Evolutionary conservation across 1,140 invertebrate genomes (phyloP).

Genomic region (Pararge aegeria): DNA sequence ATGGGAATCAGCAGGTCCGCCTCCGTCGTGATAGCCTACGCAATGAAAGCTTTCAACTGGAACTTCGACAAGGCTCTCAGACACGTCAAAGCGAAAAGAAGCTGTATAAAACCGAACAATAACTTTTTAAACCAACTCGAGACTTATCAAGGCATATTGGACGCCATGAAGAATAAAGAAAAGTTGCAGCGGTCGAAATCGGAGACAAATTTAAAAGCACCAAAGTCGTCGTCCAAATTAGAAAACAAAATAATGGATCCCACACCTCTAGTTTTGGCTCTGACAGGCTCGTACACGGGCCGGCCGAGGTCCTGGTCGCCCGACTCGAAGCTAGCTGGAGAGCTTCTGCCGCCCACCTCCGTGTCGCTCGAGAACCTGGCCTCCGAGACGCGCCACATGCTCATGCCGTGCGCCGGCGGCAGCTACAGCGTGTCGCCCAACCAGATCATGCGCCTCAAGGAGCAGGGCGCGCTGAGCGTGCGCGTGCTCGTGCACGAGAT

Average conservation of each 20-base stretch:
- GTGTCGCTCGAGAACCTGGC: constrained; percentile 84
- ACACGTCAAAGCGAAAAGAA: constrained; percentile 94
- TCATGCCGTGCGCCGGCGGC: constrained; percentile 91
- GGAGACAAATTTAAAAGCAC: constrained; percentile 92
- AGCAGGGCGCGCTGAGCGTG: constrained; percentile 80
- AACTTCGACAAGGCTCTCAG: constrained; percentile 93
- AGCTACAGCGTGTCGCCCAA: constrained; percentile 94
- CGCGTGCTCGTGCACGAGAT: constrained; percentile 84
- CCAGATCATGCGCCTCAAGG: constrained; percentile 89
- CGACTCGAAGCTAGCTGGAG: constrained; percentile 82
- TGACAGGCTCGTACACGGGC: constrained; percentile 74
- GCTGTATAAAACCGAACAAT: constrained; percentile 96
- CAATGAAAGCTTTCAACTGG: constrained; percentile 98
- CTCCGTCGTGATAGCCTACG: constrained; percentile 98
- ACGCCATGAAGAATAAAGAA: constrained; percentile 97
- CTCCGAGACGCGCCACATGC: constrained; percentile 86
- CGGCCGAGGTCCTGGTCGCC: constrained; percentile 92
- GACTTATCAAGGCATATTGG: constrained; percentile 97
- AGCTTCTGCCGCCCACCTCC: constrained; percentile 80
- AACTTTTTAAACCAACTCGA: constrained; percentile 96
- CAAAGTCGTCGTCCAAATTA: constrained; percentile 78
- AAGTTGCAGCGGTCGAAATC: constrained; percentile 95
- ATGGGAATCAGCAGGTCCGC: constrained; percentile 99
- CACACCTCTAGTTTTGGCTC: constrained; percentile 80
- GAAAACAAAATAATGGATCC: constrained; percentile 78